Percentiles rank a stretch among this genome's conserved stretches.
Evolutionary conservation across 2,113 vertebrate species (phyloP).

Genomic region (Egretta garzetta): DNA sequence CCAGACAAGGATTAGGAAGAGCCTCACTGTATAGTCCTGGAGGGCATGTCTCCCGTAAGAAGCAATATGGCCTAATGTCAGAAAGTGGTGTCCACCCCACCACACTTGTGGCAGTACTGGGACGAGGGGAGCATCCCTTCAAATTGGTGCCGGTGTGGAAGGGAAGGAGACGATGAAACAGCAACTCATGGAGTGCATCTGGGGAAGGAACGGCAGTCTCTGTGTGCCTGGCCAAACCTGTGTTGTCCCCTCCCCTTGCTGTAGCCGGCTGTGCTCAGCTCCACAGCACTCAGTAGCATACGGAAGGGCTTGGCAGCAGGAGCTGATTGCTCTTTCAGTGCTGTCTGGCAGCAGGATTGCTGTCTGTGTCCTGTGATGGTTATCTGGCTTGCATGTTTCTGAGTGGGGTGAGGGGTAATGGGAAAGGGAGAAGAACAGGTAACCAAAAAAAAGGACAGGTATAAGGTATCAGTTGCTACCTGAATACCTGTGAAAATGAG

Average conservation of each 20-base stretch:
- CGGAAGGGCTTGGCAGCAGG: not conserved
- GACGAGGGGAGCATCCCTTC: not conserved
- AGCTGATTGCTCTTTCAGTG: not conserved
- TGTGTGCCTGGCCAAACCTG: not conserved
- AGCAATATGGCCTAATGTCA: not conserved
- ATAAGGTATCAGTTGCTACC: not conserved
- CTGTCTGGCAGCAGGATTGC: not conserved
- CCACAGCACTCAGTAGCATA: not conserved
- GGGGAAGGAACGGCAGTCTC: not conserved
- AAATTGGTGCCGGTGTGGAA: rapidly evolving
- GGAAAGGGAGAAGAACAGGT: not conserved
- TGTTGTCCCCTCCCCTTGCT: not conserved
- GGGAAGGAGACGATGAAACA: not conserved
- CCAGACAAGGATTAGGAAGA: not conserved
- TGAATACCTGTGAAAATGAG: not conserved
- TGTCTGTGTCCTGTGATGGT: not conserved
- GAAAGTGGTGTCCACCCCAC: not conserved
- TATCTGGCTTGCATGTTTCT: not conserved
- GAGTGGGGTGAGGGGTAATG: not conserved
- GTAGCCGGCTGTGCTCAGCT: not conserved
- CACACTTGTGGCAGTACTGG: rapidly evolving
- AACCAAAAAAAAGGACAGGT: not conserved
- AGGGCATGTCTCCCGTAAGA: not conserved
- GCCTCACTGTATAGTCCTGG: not conserved
- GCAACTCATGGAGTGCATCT: not conserved